Evolutionary conservation across 2,797 vertebrate genomes (phyloP).

Genomic region (Cyclopterus lumpus): DNA sequence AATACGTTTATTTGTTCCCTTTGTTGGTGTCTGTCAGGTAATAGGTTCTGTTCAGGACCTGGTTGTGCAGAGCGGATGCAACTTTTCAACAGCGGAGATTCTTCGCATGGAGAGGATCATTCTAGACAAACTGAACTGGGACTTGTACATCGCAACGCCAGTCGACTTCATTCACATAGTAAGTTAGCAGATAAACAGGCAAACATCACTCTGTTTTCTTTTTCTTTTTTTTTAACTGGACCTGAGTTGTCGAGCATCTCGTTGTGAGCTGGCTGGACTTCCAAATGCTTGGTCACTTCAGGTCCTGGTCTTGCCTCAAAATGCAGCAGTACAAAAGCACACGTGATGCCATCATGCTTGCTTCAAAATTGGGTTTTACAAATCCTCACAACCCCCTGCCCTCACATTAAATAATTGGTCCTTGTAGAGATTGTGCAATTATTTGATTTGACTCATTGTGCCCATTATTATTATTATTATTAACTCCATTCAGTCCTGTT

Average conservation of each 20-base stretch:
- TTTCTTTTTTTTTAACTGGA: slow-evolving; percentile 11
- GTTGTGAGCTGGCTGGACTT: slow-evolving; percentile 5
- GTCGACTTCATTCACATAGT: slow-evolving; percentile 90
- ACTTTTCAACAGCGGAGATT: slow-evolving; percentile 88
- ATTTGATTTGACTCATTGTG: slow-evolving; percentile 54
- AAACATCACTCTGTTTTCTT: slow-evolving; percentile 6
- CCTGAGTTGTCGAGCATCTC: slow-evolving; percentile 35
- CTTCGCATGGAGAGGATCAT: slow-evolving; percentile 90
- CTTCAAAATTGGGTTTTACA: slow-evolving; percentile 38
- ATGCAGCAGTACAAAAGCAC: slow-evolving; percentile 67
- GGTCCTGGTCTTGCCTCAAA: slow-evolving; percentile 48
- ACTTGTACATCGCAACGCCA: slow-evolving; percentile 87
- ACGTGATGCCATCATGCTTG: slow-evolving; percentile 56
- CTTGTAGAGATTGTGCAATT: slow-evolving; percentile 71
- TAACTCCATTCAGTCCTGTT: slow-evolving; percentile 7
- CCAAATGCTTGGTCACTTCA: slow-evolving; percentile 32
- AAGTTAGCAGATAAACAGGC: slow-evolving; percentile 74
- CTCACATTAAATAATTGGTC: slow-evolving; percentile 66
- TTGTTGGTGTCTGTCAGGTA: slow-evolving; percentile 80
- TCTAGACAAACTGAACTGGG: slow-evolving; percentile 90
- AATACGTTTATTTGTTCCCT: slow-evolving; percentile 82
- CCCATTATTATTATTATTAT: slow-evolving; percentile 13
- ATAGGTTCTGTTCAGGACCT: slow-evolving; percentile 87
- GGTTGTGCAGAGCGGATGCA: slow-evolving; percentile 86
- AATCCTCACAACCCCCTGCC: slow-evolving; percentile 17